Conservation (phyloP, 2,113 vertebrate genomes). For the Odontesthes bonariensis region DNA sequence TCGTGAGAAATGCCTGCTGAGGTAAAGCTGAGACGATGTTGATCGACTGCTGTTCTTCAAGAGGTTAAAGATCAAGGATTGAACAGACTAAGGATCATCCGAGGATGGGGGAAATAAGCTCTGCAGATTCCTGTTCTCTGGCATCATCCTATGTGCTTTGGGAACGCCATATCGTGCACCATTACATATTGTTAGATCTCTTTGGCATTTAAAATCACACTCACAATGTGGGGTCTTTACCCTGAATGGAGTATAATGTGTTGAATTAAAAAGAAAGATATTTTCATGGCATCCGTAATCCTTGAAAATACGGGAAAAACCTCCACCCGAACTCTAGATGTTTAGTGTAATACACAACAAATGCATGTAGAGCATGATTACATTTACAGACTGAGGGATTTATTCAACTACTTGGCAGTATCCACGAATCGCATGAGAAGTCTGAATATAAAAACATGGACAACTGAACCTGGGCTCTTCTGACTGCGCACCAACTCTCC, state of each 20-base stretch:
- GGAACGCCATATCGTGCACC: not conserved
- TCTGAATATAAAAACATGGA: not conserved
- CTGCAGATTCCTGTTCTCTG: conserved; percentile 34
- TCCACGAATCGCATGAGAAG: too few relatives aligned
- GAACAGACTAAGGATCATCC: conserved; percentile 1
- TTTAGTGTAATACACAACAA: not conserved
- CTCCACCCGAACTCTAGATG: not conserved
- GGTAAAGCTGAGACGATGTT: not conserved
- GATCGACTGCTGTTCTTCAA: not conserved
- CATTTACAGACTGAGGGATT: not conserved
- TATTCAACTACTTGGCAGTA: too few relatives aligned
- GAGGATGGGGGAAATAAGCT: conserved; percentile 41
- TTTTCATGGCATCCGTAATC: too few relatives aligned
- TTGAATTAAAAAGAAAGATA: too few relatives aligned
- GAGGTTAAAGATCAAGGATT: conserved; percentile 46
- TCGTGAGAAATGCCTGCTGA: too few relatives aligned
- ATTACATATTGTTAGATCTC: conserved; percentile 45
- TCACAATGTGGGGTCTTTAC: not conserved
- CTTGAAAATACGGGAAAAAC: not conserved
- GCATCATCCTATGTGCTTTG: conserved; percentile 33
- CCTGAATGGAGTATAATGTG: not conserved
- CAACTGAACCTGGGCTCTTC: conserved; percentile 5
- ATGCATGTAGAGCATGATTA: not conserved
- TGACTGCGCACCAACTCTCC: conserved; percentile 12
- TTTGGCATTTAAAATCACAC: conserved; percentile 10